phyloP scores from a whole-genome alignment of 1,140 invertebrate genomes.

The Polypedilum pembai region DNA sequence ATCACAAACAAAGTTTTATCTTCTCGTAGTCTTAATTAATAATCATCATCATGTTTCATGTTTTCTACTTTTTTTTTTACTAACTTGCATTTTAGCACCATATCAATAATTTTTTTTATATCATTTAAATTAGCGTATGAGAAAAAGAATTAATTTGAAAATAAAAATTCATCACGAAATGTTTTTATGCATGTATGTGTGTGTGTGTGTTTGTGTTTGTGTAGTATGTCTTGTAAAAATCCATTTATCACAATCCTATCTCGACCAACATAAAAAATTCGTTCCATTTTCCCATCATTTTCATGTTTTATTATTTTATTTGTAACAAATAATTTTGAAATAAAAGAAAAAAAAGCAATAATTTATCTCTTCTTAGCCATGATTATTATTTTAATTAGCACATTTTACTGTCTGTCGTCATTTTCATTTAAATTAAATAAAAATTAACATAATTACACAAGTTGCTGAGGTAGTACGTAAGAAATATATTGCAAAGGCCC shows the following conservation, averaged over 20 bases:
- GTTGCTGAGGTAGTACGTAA: slow-evolving; percentile 23
- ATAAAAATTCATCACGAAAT: too few species aligned
- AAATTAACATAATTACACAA: slow-evolving; percentile 3
- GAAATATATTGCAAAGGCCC: slow-evolving; percentile 26
- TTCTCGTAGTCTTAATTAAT: slow-evolving; percentile 29
- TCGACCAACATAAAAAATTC: slow-evolving; percentile 6
- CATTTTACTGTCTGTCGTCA: slow-evolving; percentile 20
- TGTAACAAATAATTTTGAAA: too few species aligned
- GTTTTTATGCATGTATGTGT: too few species aligned
- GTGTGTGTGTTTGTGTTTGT: background rate
- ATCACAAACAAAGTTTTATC: slow-evolving; percentile 2
- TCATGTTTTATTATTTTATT: background rate
- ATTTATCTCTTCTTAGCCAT: too few species aligned
- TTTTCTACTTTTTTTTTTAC: background rate
- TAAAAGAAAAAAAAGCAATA: too few species aligned
- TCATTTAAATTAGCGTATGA: background rate
- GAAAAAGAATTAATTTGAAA: too few species aligned
- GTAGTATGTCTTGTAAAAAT: background rate
- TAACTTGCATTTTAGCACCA: slow-evolving; percentile 1
- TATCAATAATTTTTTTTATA: background rate
- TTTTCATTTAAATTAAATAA: background rate
- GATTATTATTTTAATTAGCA: background rate
- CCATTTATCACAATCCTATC: slow-evolving; percentile 14
- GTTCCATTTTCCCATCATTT: background rate
- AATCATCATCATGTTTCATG: slow-evolving; percentile 27